phyloP scores from a whole-genome alignment of 2,888 invertebrate species.

The Harpagoxenus sublaevis region DNA sequence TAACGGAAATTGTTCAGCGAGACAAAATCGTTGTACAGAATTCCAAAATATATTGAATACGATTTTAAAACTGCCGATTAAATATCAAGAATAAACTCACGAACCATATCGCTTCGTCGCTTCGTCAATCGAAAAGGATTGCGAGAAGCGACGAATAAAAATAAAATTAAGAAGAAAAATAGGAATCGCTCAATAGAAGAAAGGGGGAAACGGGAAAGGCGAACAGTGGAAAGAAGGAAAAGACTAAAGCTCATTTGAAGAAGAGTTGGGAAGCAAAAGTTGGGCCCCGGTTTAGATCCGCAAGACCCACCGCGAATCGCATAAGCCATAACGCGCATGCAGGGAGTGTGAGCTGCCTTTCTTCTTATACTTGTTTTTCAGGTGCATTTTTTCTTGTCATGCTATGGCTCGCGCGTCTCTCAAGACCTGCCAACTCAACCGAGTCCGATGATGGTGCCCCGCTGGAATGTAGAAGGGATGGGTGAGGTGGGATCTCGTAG shows the following conservation, averaged over 20 bases:
- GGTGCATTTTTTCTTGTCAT: slow-evolving; percentile 80
- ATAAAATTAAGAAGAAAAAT: neutral
- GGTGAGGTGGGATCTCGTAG: slow-evolving; percentile 71
- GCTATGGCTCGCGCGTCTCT: slow-evolving; percentile 81
- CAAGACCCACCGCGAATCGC: slow-evolving; percentile 29
- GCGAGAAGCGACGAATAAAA: neutral
- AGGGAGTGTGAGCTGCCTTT: slow-evolving; percentile 75
- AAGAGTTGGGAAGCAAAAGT: slow-evolving; percentile 25
- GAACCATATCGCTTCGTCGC: neutral
- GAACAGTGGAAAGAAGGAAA: neutral
- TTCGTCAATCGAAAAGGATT: neutral
- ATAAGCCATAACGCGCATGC: slow-evolving; percentile 65
- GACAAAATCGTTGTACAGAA: neutral
- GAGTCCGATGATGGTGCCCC: slow-evolving; percentile 80
- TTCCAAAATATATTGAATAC: neutral
- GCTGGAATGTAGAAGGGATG: slow-evolving; percentile 87
- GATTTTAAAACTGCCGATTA: neutral
- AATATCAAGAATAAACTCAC: neutral
- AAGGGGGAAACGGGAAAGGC: neutral
- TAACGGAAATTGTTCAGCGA: neutral
- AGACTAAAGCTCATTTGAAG: neutral
- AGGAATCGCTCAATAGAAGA: neutral
- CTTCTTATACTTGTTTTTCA: slow-evolving; percentile 81
- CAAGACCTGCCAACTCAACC: slow-evolving; percentile 80
- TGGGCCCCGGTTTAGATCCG: neutral